Percentiles rank a stretch among this genome's conserved stretches.
Conservation (phyloP, 2,113 vertebrate genomes). For the Aspiorhynchus laticeps region DNA sequence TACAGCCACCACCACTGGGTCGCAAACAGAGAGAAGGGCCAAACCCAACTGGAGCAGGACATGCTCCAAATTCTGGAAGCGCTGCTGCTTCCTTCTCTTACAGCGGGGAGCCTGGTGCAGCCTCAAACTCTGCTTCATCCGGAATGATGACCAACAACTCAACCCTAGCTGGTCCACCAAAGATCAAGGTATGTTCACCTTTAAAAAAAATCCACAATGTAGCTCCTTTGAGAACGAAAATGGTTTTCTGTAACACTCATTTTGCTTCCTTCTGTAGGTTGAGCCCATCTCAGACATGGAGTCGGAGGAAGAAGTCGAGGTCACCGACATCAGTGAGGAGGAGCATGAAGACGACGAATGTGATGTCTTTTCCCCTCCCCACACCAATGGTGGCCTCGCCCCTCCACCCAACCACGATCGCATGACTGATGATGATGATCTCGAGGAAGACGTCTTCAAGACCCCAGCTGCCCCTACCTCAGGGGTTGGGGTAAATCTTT, state of each 20-base stretch:
- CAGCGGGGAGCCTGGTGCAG: slow-evolving; percentile 30
- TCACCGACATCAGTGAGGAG: slow-evolving; percentile 88
- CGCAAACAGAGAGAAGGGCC: slow-evolving; percentile 82
- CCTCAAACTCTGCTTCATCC: slow-evolving; percentile 48
- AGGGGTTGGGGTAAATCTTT: slow-evolving; percentile 44
- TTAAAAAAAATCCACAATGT: background rate
- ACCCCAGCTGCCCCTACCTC: slow-evolving; percentile 76
- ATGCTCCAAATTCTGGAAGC: slow-evolving; percentile 45
- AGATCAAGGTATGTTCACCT: slow-evolving; percentile 80
- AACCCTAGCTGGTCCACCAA: slow-evolving; percentile 68
- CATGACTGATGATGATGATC: slow-evolving; percentile 68
- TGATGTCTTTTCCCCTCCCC: slow-evolving; percentile 61
- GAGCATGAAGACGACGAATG: slow-evolving; percentile 69
- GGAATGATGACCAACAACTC: slow-evolving; percentile 29
- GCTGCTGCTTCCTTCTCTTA: slow-evolving; percentile 58
- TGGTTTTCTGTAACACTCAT: background rate
- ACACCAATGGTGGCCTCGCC: slow-evolving; percentile 39
- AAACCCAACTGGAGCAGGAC: slow-evolving; percentile 19
- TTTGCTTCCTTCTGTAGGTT: slow-evolving; percentile 68
- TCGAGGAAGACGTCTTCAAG: slow-evolving; percentile 89
- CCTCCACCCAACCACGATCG: slow-evolving; percentile 39
- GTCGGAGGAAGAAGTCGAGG: slow-evolving; percentile 87
- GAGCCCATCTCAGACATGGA: slow-evolving; percentile 88
- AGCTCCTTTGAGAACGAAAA: background rate
- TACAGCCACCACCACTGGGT: slow-evolving; percentile 87